These are phyloP conservation scores for Allobates femoralis DNA, from an alignment of 2,797 vertebrate species.

Conservation along the genomic window DNA sequence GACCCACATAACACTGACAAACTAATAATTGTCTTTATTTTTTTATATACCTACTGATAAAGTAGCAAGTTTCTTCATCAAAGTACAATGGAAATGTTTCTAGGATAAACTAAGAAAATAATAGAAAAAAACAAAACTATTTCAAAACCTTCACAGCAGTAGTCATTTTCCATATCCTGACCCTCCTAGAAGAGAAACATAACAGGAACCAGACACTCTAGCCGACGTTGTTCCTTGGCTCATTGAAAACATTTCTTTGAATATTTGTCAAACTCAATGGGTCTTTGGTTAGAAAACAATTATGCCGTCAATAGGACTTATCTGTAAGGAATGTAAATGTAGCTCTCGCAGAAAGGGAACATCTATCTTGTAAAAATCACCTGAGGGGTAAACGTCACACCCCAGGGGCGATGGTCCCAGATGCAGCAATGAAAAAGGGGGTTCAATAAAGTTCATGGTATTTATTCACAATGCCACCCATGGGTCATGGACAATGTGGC, in stretches of 20 bases:
- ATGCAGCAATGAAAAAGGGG: no score
- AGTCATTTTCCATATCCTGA: slow-evolving; percentile 6
- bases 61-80: neutral
- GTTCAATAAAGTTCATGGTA: no score
- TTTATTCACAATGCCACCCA: no score
- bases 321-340: no score
- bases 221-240: neutral
- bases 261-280: neutral
- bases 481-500: no score
- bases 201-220: slow-evolving; percentile 18
- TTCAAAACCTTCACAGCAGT: neutral
- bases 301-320: neutral
- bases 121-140: neutral
- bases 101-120: neutral
- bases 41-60: no score
- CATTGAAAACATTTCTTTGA: neutral
- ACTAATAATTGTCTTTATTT: no score
- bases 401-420: no score
- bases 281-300: neutral
- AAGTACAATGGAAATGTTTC: neutral
- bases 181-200: neutral
- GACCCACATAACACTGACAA: no score
- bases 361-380: no score
- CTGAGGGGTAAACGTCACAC: no score
- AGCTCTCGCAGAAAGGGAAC: no score